Base-by-base conservation (phyloP, 2,888 invertebrate genomes). In the Polydesmus complanatus region DNA sequence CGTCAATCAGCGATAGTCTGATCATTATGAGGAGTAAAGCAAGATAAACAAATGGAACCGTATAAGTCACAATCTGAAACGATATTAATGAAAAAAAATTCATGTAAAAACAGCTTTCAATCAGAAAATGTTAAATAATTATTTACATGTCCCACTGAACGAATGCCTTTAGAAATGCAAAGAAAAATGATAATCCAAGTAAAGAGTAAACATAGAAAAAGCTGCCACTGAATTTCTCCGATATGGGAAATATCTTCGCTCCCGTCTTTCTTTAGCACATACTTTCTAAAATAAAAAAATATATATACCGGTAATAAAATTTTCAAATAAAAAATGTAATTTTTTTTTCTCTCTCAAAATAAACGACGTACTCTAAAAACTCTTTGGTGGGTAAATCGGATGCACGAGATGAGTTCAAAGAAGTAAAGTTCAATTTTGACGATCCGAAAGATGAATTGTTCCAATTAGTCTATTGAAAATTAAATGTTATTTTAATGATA, bases 141-240 rank as follows among this genome's bases (percentile, higher is more conserved):
- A 14, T 19, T 19, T 51, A 69, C 71, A 64, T 71, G 71, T 52
- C 70, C 71, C 1, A 70, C 68, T 2, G 70, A 68, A 61, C 69
- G 69, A 60, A 71, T 67, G n/a, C 71, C 71, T 61, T 70, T 70
- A 60, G 68, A 66, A 19, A 71, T 64, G 54, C 70, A 69, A 3
- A 70, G 63, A 62, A 69, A 69, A 3, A 70, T 68, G 27, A 71
- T 64, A 48, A 67, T 56, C 71, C 71, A 71, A 23, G 69, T 69
- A 14, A 69, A 53, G 27, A 71, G 65, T 2, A 71, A 66, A 25
- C 69, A 68, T 19, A 70, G 57, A 2, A 67, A 65, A 51, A 71
- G 62, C 54, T 68, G 67, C 68, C 68, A 70, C 53, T 69, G 67
- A 27, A 70, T 61, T 1, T 56, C 61, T 14, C 71, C 71, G 14